phyloP scores from a whole-genome alignment of 1,140 invertebrate species.

The Drosophila ogumai region DNA sequence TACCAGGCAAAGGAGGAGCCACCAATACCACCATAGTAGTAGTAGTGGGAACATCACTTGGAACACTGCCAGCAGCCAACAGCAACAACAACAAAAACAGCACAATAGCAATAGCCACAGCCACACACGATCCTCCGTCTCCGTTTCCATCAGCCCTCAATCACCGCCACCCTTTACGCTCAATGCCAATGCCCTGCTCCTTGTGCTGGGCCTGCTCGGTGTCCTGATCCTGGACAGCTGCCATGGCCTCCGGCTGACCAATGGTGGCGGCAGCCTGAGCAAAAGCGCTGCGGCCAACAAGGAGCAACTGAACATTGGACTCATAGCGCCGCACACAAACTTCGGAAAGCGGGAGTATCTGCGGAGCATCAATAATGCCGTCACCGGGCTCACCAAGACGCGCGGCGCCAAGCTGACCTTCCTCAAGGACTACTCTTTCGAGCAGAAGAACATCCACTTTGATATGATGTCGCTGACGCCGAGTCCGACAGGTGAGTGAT shows the following conservation, averaged over 20 bases:
- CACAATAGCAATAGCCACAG: conserved; percentile 23
- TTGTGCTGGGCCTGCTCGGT: conserved; percentile 40
- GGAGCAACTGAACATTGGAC: conserved; percentile 86
- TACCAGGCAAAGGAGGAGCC: neutral
- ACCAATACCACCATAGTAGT: conserved; percentile 4
- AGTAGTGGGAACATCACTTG: conserved; percentile 14
- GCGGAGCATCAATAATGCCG: conserved; percentile 88
- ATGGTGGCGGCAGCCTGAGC: conserved; percentile 67
- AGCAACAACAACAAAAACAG: neutral
- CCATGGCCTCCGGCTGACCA: conserved; percentile 66
- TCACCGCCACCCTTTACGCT: neutral
- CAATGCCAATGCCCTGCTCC: conserved; percentile 3
- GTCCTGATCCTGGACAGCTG: conserved; percentile 16
- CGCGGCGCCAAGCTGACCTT: conserved; percentile 87
- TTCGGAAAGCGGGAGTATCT: conserved; percentile 88
- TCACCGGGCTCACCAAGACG: conserved; percentile 87
- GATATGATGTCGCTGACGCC: conserved; percentile 90
- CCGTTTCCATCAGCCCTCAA: too few species aligned
- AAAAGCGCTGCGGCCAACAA: conserved; percentile 73
- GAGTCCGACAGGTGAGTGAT: conserved; percentile 89
- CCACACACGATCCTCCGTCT: conserved; percentile 5
- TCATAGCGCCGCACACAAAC: conserved; percentile 87
- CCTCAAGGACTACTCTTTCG: conserved; percentile 88
- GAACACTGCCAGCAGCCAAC: conserved; percentile 62
- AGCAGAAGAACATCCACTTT: conserved; percentile 87